phyloP scores from a whole-genome alignment of 2,797 vertebrate genomes.

The Falco naumanni region DNA sequence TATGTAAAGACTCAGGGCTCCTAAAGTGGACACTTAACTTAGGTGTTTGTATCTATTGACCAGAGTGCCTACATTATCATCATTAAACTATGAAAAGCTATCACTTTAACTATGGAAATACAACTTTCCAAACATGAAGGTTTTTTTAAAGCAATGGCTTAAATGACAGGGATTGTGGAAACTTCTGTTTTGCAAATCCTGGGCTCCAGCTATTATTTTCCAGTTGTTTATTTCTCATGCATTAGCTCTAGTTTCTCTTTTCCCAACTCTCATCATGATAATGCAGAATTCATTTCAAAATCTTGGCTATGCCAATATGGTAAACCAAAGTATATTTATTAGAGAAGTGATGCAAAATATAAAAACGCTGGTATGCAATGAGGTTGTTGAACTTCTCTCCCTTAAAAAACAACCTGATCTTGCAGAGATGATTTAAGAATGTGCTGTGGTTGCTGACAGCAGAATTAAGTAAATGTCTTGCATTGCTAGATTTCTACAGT shows the following conservation, averaged over 20 bases:
- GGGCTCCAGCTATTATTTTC: constrained; percentile 29
- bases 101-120: not conserved
- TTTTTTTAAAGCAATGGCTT: constrained; percentile 35
- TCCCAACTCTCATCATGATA: not conserved
- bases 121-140: not conserved
- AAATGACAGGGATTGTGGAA: constrained; percentile 32
- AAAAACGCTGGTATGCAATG: not conserved
- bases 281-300: not conserved
- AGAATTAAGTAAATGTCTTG: not conserved
- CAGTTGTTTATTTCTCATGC: constrained; percentile 21
- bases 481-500: not conserved
- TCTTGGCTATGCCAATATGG: not conserved
- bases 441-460: not conserved
- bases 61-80: not conserved
- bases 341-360: not conserved
- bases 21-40: not conserved
- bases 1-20: not conserved
- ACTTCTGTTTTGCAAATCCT: constrained; percentile 38
- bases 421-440: not conserved
- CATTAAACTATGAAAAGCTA: not conserved
- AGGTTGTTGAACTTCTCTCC: not conserved
- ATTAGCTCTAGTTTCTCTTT: constrained; percentile 29
- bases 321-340: not conserved
- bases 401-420: not conserved
- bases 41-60: not conserved